A percentile compares a stretch with the other conserved stretches of the same genome.
Evolutionary conservation across 1,140 invertebrate species (phyloP).

Genomic region (Lepidurus couesii): DNA sequence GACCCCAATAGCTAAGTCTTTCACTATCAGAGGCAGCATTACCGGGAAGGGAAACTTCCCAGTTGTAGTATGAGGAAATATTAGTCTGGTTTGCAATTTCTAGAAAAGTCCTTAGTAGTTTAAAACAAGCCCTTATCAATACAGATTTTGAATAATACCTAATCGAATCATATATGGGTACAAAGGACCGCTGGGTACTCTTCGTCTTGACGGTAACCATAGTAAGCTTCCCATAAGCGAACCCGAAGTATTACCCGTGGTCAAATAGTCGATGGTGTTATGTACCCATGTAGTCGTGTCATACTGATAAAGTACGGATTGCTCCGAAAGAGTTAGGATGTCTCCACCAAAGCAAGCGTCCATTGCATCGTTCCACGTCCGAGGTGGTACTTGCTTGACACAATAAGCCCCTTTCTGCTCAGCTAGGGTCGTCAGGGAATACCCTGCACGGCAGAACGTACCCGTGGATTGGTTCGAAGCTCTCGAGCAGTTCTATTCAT

Average conservation of each 20-base stretch:
- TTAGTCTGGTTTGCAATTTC: not conserved
- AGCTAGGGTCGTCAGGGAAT: not conserved
- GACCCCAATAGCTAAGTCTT: not conserved
- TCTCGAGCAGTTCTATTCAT: not conserved
- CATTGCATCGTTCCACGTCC: not conserved
- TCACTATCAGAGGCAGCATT: not conserved
- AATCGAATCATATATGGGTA: not conserved
- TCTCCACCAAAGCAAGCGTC: not conserved
- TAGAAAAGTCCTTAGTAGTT: not conserved
- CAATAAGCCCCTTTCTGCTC: not conserved
- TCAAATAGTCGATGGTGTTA: not conserved
- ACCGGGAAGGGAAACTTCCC: not conserved
- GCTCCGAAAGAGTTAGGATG: not conserved
- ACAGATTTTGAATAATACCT: not conserved
- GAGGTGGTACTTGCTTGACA: not conserved
- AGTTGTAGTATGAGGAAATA: not conserved
- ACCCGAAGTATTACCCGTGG: not conserved
- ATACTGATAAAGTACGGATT: not conserved
- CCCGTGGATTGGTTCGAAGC: not conserved
- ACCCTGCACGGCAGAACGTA: not conserved
- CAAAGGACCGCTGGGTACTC: not conserved
- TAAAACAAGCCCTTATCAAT: not conserved
- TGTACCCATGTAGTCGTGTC: not conserved
- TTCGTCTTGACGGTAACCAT: not conserved
- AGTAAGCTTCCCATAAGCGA: not conserved